Percentiles rank a stretch among this genome's conserved stretches.
These are phyloP conservation scores for Elaphurus davidianus DNA, from an alignment of 2,113 vertebrate species.

Conservation along the genomic window DNA sequence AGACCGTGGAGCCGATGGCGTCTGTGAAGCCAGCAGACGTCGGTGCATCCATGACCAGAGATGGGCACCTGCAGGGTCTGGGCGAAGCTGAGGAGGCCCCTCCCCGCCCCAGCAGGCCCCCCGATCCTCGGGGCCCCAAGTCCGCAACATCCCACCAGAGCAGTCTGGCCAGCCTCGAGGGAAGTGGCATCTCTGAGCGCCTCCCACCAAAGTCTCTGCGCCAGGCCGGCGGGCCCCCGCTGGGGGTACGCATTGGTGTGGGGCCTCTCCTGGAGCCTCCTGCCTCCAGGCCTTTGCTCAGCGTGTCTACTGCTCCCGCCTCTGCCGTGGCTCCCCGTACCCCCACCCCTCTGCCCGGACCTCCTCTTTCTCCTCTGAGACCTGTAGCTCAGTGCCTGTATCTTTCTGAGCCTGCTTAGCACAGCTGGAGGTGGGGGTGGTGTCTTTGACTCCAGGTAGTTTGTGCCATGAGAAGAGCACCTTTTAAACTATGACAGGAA, in stretches of 20 bases:
- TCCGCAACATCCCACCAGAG: slow-evolving; percentile 52
- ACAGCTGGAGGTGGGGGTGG: too few relatives aligned
- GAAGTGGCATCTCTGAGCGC: slow-evolving; percentile 39
- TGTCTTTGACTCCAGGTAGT: neutral
- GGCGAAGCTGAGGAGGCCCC: accelerated
- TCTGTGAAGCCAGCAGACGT: accelerated
- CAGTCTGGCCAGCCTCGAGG: slow-evolving; percentile 80
- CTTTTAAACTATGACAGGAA: neutral
- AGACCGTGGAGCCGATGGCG: neutral
- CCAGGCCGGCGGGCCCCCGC: neutral
- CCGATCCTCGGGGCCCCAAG: neutral
- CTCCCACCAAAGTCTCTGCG: slow-evolving; percentile 48
- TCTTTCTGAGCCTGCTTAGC: neutral
- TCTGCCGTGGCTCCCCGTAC: accelerated
- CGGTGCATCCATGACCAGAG: neutral
- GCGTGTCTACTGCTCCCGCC: neutral
- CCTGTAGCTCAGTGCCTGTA: neutral
- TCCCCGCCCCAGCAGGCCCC: accelerated
- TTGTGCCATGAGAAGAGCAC: neutral
- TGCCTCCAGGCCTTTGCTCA: neutral
- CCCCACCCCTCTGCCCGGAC: neutral
- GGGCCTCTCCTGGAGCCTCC: neutral
- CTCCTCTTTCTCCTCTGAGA: neutral
- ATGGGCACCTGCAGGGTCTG: neutral
- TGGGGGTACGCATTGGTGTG: neutral